Base-by-base conservation (phyloP, 2,113 vertebrate genomes). In the Perca fluviatilis region DNA sequence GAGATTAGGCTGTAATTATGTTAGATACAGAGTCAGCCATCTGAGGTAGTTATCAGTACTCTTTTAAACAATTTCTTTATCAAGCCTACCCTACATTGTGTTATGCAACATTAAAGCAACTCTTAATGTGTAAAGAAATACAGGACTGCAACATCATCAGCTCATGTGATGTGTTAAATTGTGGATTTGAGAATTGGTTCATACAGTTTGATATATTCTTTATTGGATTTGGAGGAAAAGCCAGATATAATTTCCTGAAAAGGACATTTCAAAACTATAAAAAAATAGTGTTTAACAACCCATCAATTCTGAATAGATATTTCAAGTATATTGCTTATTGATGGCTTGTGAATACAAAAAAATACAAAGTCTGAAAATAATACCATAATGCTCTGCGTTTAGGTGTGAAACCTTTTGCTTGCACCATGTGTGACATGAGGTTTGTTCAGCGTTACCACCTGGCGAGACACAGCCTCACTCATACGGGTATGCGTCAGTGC, bases 381-480 rank as follows among this genome's bases (percentile, higher is more conserved):
- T 91, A 74, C 81, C 74, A 11, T 89, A 90, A 88, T 92, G 80
- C 90, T 95, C 86, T 95, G 87, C 93, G 84, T 93, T 94, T 92
- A 95, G 95, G 94, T 91, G 94, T 95, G 94, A 95, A 95, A 93
- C 94, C 94, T 84, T 95, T 91, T 85, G 95, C 94, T 93, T 95
- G 94, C 74, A 93, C 95, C 93, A 94, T 95, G 94, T 95, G 95
- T 86, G 94, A 95, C 94, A 95, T 95, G 94, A 94, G 94, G 93
- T 95, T 95, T 94, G 89, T 95, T 91, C 94, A 94, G 91, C 94
- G 94, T 91, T 95, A 95, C 93, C 95, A 95, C 91, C 94, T 95
- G 91, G 91, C 94, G 66, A 95, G 95, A 94, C 94, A 95, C 95
- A 95, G 94, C 95, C 94, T 95, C 91, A 95, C 94, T 93, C 94